These are phyloP conservation scores for Dinothrombium tinctorium DNA, from an alignment of 1,140 invertebrate species.

Conservation along the genomic window DNA sequence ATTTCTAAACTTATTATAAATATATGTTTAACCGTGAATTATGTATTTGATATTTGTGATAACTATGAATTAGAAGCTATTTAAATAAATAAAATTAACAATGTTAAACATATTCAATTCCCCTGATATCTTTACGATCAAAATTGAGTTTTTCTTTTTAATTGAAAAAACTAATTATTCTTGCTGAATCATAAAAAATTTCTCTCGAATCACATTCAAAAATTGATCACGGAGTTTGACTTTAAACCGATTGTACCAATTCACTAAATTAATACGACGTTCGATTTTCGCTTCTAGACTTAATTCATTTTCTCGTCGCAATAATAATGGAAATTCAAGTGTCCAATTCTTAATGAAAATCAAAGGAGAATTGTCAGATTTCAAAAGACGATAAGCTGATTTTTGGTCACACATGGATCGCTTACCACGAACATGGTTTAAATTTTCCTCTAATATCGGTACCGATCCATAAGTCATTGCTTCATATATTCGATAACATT, in stretches of 20 bases:
- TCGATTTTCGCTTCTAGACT: slow-evolving; percentile 20
- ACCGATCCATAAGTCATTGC: slow-evolving; percentile 31
- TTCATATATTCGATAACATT: slow-evolving; percentile 34
- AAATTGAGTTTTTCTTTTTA: too few relatives aligned
- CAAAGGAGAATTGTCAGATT: slow-evolving; percentile 27
- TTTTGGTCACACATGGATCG: slow-evolving; percentile 10
- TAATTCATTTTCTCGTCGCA: slow-evolving; percentile 21
- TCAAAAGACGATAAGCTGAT: slow-evolving; percentile 26
- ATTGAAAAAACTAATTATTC: too few relatives aligned
- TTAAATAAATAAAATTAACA: too few relatives aligned
- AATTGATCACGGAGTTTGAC: slow-evolving; percentile 20
- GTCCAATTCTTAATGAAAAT: slow-evolving; percentile 29
- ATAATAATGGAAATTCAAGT: slow-evolving; percentile 21
- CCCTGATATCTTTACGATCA: too few relatives aligned
- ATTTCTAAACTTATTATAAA: too few relatives aligned
- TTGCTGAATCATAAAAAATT: slow-evolving; percentile 17
- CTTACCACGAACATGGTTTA: slow-evolving; percentile 3
- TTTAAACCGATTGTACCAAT: slow-evolving; percentile 28
- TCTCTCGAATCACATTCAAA: slow-evolving; percentile 18
- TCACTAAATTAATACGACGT: slow-evolving; percentile 21
- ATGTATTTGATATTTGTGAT: too few relatives aligned
- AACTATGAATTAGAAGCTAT: too few relatives aligned
- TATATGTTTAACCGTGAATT: too few relatives aligned
- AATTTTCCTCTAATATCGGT: slow-evolving; percentile 29
- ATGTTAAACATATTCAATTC: too few relatives aligned